Evolutionary conservation across 2,888 invertebrate genomes (phyloP), one percentile per base, ranked within the genome.

Genomic region (Pheosia gnoma): DNA sequence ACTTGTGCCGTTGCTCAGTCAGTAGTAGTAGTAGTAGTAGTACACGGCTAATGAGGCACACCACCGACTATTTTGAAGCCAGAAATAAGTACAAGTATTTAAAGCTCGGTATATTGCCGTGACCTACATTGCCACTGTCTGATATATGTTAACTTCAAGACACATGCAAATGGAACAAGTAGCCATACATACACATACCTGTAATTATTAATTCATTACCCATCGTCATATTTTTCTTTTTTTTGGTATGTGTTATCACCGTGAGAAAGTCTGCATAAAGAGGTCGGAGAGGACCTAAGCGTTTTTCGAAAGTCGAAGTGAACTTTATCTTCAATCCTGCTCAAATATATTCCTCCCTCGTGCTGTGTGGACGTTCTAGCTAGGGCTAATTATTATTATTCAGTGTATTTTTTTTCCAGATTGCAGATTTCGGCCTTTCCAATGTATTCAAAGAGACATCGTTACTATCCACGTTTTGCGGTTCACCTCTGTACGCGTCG

Each of bases 401-500:
- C 36, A 37, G 7, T 10, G 37, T 9, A n/a, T 6, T 4, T 63
- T 41, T 58, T 63, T 90, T 85, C 57, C 86, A 98, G 97, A 99
- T 99, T 88, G 99, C 99, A 11, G 99, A 99, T 94, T 99, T 99
- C 89, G 99, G 99, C 65, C 94, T 99, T 63, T 99, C 99, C 60
- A 99, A 99, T 90, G 98, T 99, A 68, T 99, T 98, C 91, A 97
- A 97, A 89, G 97, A 97, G 80, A 96, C 96, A 70, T 95, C 97
- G 66, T 90, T 98, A 65, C 89, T 99, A 74, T 96, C 96, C 69
- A 99, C 99, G 39, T 99, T 98, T 89, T 99, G 99, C 88, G 99
- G 99, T 36, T 98, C 98, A 72, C 99, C 99, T 2, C 91, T 99
- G 11, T 99, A 99, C 84, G 99, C 99, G 37, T 99, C 98, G 41